Conservation (phyloP, 2,113 vertebrate genomes). For the Percopsis transmontana region DNA sequence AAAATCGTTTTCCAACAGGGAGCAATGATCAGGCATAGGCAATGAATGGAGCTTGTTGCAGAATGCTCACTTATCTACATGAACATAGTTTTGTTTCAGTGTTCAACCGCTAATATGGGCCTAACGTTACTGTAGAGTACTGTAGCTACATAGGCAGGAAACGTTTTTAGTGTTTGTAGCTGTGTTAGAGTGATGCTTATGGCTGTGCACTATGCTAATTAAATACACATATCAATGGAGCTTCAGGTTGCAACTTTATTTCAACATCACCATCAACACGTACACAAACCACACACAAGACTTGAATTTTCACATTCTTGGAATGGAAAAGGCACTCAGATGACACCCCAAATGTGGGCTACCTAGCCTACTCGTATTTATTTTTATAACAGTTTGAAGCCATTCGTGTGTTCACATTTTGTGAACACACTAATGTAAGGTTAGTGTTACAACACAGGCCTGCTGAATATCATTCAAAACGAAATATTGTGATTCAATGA, state of each 20-base stretch:
- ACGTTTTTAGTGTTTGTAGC: no score
- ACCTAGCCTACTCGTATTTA: neutral
- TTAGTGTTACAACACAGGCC: neutral
- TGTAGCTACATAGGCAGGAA: no score
- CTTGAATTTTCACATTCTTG: slow-evolving; percentile 20
- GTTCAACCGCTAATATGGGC: neutral
- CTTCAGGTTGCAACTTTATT: slow-evolving; percentile 62
- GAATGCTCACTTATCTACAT: neutral
- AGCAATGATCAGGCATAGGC: slow-evolving; percentile 3
- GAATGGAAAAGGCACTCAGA: neutral
- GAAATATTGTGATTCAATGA: slow-evolving; percentile 49
- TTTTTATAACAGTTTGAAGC: neutral
- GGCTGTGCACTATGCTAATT: neutral
- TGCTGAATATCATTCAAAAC: neutral
- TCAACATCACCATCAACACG: slow-evolving; percentile 33
- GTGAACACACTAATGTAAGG: no score
- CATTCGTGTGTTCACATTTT: no score
- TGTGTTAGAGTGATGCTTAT: no score
- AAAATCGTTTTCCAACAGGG: slow-evolving; percentile 5
- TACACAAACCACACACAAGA: slow-evolving; percentile 18
- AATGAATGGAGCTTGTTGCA: neutral
- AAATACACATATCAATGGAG: slow-evolving; percentile 12
- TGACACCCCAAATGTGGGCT: neutral
- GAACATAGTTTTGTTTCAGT: neutral
- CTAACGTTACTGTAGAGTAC: no score